Percentiles rank a stretch among this genome's conserved stretches.
Evolutionary conservation across 2,888 invertebrate species (phyloP).

Genomic region (Salticus scenicus): DNA sequence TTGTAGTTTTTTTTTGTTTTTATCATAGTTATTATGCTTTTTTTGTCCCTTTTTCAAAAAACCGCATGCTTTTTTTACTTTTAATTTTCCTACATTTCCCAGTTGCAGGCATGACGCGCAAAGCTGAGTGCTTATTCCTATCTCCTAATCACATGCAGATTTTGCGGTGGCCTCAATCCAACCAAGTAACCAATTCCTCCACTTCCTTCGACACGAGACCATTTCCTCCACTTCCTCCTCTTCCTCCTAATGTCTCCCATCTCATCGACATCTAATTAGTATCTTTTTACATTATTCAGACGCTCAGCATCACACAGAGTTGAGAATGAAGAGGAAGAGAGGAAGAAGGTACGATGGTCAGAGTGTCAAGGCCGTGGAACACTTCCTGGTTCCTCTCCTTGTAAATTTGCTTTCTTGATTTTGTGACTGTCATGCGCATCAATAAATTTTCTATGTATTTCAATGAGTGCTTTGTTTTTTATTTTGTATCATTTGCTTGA

Average conservation of each 20-base stretch:
- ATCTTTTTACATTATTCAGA: conserved; percentile 47
- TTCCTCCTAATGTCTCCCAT: background rate
- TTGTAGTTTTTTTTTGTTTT: no score
- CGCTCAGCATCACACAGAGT: conserved; percentile 57
- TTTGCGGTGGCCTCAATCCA: background rate
- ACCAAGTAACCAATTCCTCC: background rate
- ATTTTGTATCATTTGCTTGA: background rate
- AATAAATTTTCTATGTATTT: conserved; percentile 12
- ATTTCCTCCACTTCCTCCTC: conserved; percentile 27
- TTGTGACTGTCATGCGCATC: background rate
- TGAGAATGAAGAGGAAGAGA: conserved; percentile 4
- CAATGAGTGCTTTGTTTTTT: background rate
- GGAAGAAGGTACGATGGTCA: background rate
- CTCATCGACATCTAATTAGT: background rate
- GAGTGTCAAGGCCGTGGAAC: background rate
- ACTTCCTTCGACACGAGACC: background rate
- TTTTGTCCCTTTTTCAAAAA: no score
- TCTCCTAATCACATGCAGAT: background rate
- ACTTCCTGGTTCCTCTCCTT: background rate
- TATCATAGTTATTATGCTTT: no score
- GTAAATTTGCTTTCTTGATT: background rate
- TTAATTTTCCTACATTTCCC: no score
- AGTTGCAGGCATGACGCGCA: no score
- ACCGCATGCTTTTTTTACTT: no score
- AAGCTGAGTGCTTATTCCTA: no score